Evolutionary conservation across 2,888 invertebrate species (phyloP), one percentile per base, ranked within the genome.

Genomic region (Scrobipalpa costella): DNA sequence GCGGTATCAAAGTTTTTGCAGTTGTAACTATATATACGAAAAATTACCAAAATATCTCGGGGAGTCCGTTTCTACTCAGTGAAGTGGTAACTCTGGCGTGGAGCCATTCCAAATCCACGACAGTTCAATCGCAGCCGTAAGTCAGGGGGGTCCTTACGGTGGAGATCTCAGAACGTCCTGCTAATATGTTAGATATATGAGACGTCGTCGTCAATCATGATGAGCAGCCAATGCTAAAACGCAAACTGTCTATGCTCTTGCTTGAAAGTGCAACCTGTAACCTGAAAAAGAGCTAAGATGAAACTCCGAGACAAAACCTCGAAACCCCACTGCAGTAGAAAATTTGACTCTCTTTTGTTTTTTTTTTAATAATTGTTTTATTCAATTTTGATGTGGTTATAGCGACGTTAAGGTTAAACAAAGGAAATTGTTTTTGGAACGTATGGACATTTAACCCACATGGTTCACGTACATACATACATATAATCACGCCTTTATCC

Each of bases 1-100:
- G 44, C 3, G 44, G 44, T 44, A 44, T 44, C n/a, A n/a, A 44
- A 44, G 44, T 44, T n/a, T 44, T 44, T 44, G n/a, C 3, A 9
- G n/a, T 44, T n/a, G 15, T 8, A 5, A 15, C 15, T 44, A 15
- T 15, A 44, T n/a, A 15, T 15, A 40, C 13, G 3, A 40, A 44
- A 15, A 1, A 9, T 44, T 9, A 2, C 11, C 13, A 11, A 1
- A 9, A 13, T 13, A n/a, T 15, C 44, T n/a, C 6, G 15, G 44
- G 44, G 44, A 44, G 44, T 44, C 44, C 15, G 44, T 44, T 44
- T 44, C 15, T 8, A 40, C 40, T 40, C 40, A 40, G 40, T 40
- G 40, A 13, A 40, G 1, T 40, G 44, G 44, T 44, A 3, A 27
- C 15, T 44, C 44, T 44, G 44, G 44, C n/a, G 44, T 15, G 44